phyloP scores from a whole-genome alignment of 2,888 invertebrate genomes.

The Podabrus alpinus region DNA sequence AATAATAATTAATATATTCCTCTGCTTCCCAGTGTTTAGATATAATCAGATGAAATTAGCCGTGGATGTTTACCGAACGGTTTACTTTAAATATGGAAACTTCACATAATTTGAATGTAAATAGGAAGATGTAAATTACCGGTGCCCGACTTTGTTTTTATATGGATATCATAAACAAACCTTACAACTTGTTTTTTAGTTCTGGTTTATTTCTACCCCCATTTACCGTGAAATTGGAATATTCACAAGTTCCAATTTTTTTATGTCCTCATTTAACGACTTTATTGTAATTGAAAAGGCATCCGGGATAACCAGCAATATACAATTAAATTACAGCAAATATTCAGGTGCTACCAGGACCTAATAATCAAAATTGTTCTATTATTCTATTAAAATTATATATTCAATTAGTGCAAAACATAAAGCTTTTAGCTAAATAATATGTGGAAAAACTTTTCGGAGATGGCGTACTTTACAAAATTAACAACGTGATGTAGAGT shows the following conservation, averaged over 20 bases:
- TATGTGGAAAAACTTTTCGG: background rate
- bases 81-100: background rate
- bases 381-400: background rate
- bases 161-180: background rate
- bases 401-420: background rate
- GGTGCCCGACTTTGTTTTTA: background rate
- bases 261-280: background rate
- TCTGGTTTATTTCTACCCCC: background rate
- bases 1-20: background rate
- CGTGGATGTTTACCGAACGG: background rate
- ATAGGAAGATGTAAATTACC: background rate
- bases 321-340: too few relatives aligned
- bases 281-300: background rate
- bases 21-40: background rate
- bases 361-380: too few relatives aligned
- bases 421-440: background rate
- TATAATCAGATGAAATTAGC: background rate
- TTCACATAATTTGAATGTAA: background rate
- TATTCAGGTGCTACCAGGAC: too few relatives aligned
- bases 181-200: background rate
- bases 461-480: background rate
- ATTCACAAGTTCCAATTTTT: background rate
- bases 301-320: background rate
- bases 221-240: background rate
- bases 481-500: too few relatives aligned